phyloP scores from a whole-genome alignment of 2,888 invertebrate genomes.

The Xylota sylvarum region DNA sequence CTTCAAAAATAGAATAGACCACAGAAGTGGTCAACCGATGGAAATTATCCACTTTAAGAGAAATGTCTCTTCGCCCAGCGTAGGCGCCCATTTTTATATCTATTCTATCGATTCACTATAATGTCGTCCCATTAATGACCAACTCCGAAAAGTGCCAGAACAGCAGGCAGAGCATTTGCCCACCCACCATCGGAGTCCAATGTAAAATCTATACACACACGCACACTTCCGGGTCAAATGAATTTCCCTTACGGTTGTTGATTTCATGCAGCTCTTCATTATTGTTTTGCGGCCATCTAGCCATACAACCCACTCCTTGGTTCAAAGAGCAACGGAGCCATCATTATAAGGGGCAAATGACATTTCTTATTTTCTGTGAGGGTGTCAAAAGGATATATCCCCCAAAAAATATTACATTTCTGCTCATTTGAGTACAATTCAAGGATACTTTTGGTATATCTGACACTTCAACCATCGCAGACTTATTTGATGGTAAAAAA shows the following conservation, averaged over 20 bases:
- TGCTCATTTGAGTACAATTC: conserved; percentile 20
- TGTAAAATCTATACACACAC: conserved; percentile 7
- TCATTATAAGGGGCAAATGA: background rate
- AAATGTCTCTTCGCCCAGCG: conserved; percentile 10
- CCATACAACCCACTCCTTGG: conserved; percentile 19
- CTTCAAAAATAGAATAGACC: conserved; percentile 16
- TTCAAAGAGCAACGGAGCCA: conserved; percentile 1
- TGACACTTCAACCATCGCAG: conserved; percentile 25
- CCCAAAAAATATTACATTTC: background rate
- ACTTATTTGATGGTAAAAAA: background rate
- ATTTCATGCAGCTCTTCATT: conserved; percentile 41
- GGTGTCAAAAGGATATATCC: conserved; percentile 24
- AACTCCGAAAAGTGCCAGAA: conserved; percentile 52
- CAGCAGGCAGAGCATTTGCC: conserved; percentile 17
- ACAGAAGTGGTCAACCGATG: conserved; percentile 60
- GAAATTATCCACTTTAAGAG: conserved; percentile 42
- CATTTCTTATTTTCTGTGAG: conserved; percentile 8
- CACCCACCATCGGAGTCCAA: background rate
- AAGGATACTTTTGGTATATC: conserved; percentile 23
- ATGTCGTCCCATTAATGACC: conserved; percentile 45
- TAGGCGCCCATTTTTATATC: conserved; percentile 24
- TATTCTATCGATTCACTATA: conserved; percentile 48
- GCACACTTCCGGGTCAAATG: conserved; percentile 33
- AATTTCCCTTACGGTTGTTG: conserved; percentile 24
- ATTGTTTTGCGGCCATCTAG: conserved; percentile 21